Percentiles rank a stretch among this genome's conserved stretches.
These are phyloP conservation scores for Brachystomella parvula DNA, from an alignment of 1,140 invertebrate species.

Conservation along the genomic window DNA sequence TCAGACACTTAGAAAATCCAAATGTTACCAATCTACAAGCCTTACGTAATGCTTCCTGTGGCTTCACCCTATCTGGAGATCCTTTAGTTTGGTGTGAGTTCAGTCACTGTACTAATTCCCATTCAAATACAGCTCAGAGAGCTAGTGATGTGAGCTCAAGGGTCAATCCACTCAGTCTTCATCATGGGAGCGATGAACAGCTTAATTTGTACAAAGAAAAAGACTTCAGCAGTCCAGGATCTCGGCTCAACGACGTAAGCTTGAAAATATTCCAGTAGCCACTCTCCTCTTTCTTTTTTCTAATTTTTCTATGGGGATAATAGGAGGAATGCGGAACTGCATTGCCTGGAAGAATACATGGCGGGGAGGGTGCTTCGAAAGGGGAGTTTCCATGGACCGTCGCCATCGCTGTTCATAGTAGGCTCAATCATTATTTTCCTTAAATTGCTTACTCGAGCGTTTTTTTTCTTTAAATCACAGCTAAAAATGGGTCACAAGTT, in stretches of 20 bases:
- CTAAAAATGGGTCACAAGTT: not conserved
- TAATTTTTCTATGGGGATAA: not conserved
- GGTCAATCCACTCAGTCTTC: not conserved
- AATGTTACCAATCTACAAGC: not conserved
- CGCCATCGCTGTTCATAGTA: conserved; percentile 6
- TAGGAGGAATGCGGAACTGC: conserved; percentile 18
- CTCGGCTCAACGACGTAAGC: not conserved
- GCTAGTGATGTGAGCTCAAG: not conserved
- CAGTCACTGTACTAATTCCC: not conserved
- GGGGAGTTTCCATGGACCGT: conserved; percentile 19
- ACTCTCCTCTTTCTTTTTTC: not conserved
- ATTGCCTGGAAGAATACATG: conserved; percentile 12
- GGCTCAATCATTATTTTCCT: not conserved
- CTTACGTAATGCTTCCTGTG: conserved; percentile 14
- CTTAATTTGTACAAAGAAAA: not conserved
- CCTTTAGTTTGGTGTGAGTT: conserved; percentile 15
- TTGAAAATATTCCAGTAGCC: not conserved
- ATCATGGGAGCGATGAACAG: not conserved
- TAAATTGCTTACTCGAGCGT: not conserved
- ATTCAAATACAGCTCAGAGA: not conserved
- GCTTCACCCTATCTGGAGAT: conserved; percentile 1
- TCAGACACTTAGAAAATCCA: not conserved
- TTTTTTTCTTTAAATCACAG: not conserved
- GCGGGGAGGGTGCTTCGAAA: not conserved
- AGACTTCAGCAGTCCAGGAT: not conserved